These are phyloP conservation scores for Pristionchus exspectatus DNA, from an alignment of 2,888 invertebrate genomes.

Conservation along the genomic window DNA sequence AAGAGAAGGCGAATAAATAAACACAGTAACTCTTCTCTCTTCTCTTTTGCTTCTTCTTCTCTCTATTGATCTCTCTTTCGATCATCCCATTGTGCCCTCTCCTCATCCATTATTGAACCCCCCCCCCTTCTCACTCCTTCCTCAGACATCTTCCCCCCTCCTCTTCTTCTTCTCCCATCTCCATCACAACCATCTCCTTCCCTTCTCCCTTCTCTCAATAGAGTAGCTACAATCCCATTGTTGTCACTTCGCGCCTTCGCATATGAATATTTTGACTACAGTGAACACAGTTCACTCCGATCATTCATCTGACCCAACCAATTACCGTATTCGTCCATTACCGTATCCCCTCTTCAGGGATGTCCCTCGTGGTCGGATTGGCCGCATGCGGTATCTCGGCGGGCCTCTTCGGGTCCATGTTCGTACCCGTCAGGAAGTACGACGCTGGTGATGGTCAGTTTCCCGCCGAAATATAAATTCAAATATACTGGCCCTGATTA, in stretches of 20 bases:
- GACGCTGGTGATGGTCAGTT: constrained; percentile 80
- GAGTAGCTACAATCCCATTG: constrained; percentile 41
- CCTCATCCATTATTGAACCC: background rate
- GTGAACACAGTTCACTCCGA: background rate
- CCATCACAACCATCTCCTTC: background rate
- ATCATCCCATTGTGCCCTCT: background rate
- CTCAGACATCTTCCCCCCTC: background rate
- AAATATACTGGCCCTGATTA: background rate
- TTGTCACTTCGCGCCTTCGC: constrained; percentile 7
- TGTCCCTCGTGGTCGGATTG: constrained; percentile 76
- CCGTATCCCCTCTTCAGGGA: constrained; percentile 6
- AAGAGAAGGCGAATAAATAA: background rate
- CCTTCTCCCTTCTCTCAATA: constrained; percentile 25
- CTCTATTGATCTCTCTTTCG: constrained; percentile 36
- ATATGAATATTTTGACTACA: background rate
- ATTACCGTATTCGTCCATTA: constrained; percentile 1
- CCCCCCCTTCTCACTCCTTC: background rate
- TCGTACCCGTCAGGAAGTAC: constrained; percentile 80
- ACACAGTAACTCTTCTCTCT: constrained; percentile 28
- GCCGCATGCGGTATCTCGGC: constrained; percentile 80
- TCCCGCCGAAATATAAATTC: background rate
- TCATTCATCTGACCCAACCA: background rate
- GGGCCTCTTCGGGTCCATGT: constrained; percentile 81
- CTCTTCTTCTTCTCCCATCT: background rate
- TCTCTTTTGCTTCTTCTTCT: constrained; percentile 31